Conservation (phyloP, 2,888 invertebrate genomes). For the Leucozona laternaria region DNA sequence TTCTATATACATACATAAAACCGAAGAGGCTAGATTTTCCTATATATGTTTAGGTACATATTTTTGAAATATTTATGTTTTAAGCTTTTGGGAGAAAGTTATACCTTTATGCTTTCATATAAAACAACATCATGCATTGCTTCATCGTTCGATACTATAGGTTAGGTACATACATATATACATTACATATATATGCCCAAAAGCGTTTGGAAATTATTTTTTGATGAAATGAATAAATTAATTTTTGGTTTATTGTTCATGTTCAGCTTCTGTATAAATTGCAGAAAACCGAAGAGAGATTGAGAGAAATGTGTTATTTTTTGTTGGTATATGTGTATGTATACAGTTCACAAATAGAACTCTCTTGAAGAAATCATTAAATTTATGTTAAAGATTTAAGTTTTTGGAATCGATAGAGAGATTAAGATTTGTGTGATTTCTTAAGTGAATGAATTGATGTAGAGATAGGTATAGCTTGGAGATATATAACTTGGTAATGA, state of each 20-base stretch:
- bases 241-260: slow-evolving; percentile 36
- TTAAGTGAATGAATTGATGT: neutral
- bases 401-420: slow-evolving; percentile 6
- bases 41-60: neutral
- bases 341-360: neutral
- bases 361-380: slow-evolving; percentile 14
- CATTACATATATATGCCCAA: slow-evolving; percentile 3
- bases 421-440: slow-evolving; percentile 17
- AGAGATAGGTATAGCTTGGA: neutral
- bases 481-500: neutral
- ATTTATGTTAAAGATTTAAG: slow-evolving; percentile 22
- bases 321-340: neutral
- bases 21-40: neutral
- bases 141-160: slow-evolving; percentile 13
- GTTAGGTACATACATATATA: no score
- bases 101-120: neutral
- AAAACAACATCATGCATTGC: slow-evolving; percentile 1
- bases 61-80: slow-evolving; percentile 3
- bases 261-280: slow-evolving; percentile 31
- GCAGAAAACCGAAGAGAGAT: neutral
- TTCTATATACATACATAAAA: neutral
- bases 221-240: slow-evolving; percentile 41
- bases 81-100: slow-evolving; percentile 22
- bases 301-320: neutral
- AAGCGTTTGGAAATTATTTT: slow-evolving; percentile 35